Evolutionary conservation across 2,113 vertebrate genomes (phyloP).

Genomic region (Muntiacus reevesi): DNA sequence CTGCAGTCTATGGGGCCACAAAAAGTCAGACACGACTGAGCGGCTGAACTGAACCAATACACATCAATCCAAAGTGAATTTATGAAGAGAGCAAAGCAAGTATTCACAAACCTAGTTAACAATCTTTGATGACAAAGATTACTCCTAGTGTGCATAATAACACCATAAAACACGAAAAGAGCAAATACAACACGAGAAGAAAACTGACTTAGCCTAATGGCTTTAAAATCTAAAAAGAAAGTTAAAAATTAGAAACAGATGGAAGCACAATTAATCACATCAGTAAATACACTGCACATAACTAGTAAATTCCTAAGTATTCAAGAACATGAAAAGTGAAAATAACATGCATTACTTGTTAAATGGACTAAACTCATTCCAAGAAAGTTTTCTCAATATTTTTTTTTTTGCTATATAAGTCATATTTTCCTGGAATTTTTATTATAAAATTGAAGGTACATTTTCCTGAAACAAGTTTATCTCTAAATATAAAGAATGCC

Average conservation of each 20-base stretch:
- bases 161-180: not conserved
- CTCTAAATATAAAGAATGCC: not conserved
- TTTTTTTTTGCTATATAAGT: not conserved
- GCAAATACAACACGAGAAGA: not conserved
- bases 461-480: not conserved
- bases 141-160: not conserved
- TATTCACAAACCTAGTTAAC: constrained; percentile 9
- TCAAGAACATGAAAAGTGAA: constrained; percentile 25
- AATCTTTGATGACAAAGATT: not conserved
- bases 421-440: constrained; percentile 17
- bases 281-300: not conserved
- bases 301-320: not conserved
- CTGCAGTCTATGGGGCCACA: not conserved
- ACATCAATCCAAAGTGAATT: not conserved
- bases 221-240: not conserved
- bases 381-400: not conserved
- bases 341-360: not conserved
- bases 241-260: not conserved
- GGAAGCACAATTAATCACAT: not conserved
- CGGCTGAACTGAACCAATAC: not conserved
- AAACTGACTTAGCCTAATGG: not conserved
- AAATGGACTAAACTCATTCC: not conserved
- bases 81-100: constrained; percentile 4
- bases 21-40: not conserved
- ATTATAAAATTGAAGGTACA: not conserved